phyloP scores from a whole-genome alignment of 2,113 vertebrate genomes.

The Lathamus discolor region DNA sequence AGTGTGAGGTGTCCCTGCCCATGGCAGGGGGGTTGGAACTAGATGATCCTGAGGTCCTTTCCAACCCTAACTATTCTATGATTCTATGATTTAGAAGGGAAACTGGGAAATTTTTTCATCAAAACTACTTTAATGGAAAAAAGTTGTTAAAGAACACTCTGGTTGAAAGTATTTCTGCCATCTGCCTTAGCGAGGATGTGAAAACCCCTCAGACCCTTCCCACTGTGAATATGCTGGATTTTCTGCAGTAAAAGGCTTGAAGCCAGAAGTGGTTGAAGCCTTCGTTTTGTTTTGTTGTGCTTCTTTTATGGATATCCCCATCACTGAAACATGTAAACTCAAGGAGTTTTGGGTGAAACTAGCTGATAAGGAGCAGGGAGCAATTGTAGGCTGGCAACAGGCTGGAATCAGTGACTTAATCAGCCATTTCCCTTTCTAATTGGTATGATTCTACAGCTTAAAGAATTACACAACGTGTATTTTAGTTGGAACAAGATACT shows the following conservation, averaged over 20 bases:
- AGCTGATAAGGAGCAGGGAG: neutral
- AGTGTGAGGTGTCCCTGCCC: too few relatives aligned
- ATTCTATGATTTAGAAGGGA: neutral
- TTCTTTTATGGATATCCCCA: neutral
- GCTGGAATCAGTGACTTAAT: constrained; percentile 40
- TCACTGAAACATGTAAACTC: neutral
- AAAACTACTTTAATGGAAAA: neutral
- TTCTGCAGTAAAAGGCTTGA: neutral
- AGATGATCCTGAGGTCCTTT: too few relatives aligned
- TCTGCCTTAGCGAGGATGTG: neutral
- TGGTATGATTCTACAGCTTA: constrained; percentile 38
- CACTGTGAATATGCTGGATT: neutral
- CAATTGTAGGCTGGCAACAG: neutral
- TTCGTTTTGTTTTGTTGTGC: neutral
- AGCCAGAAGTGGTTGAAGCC: neutral
- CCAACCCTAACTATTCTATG: too few relatives aligned
- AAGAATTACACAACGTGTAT: constrained; percentile 23
- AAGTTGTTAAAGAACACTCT: neutral
- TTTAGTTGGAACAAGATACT: constrained; percentile 60
- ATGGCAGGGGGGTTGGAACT: too few relatives aligned
- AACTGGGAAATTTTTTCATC: neutral
- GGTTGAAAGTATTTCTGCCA: neutral
- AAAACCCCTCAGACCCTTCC: neutral
- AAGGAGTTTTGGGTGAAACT: neutral
- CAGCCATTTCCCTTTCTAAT: constrained; percentile 46